phyloP scores from a whole-genome alignment of 2,797 vertebrate species.

The Leptodactylus fallax region DNA sequence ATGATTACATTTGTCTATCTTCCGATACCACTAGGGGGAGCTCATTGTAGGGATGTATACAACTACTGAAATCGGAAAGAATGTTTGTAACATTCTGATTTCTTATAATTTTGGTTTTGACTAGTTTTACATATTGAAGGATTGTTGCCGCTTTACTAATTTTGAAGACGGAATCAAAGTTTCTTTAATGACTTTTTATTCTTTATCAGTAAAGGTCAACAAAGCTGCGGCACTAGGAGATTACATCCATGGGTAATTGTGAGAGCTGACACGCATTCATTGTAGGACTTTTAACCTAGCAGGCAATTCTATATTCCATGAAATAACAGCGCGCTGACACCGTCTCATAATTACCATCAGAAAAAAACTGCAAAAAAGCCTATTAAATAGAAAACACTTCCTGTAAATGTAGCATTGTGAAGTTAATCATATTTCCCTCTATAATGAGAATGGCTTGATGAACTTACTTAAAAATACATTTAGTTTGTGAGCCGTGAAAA shows the following conservation, averaged over 20 bases:
- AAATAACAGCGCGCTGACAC: conserved; percentile 13
- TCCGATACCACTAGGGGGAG: neutral
- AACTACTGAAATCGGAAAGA: neutral
- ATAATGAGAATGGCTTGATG: conserved; percentile 39
- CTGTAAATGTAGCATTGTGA: conserved; percentile 7
- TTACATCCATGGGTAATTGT: conserved; percentile 15
- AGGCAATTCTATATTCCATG: conserved; percentile 1
- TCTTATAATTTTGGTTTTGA: neutral
- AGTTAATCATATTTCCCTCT: conserved; percentile 42
- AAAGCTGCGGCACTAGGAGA: neutral
- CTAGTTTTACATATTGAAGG: neutral
- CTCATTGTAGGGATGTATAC: neutral
- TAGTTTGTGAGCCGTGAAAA: conserved; percentile 39
- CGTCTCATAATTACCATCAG: conserved; percentile 19
- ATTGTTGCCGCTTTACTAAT: neutral
- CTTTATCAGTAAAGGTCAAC: neutral
- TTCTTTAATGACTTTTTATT: conserved; percentile 22
- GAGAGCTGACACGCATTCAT: neutral
- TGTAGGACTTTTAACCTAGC: neutral
- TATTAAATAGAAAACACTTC: conserved; percentile 30
- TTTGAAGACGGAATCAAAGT: neutral
- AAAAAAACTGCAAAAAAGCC: neutral
- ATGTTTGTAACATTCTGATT: too few relatives aligned
- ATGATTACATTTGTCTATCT: neutral
- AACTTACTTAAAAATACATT: conserved; percentile 48